Evolutionary conservation across 2,888 invertebrate species (phyloP).

Genomic region (Therioaphis trifolii): DNA sequence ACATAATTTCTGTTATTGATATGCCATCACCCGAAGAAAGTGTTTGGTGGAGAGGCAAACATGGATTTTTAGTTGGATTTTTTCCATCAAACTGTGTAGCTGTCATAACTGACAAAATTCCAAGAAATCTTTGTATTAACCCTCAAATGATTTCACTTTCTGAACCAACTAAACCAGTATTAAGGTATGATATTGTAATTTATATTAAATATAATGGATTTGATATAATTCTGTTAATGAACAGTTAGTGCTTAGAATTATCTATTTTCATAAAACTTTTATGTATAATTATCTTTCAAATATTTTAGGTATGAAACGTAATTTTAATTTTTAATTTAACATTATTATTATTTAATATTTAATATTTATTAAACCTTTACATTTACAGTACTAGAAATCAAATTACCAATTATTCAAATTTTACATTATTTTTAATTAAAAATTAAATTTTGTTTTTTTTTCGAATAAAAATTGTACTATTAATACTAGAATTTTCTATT

Average conservation of each 20-base stretch:
- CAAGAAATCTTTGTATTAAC: slow-evolving; percentile 81
- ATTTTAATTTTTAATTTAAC: too few relatives aligned
- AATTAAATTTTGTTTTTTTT: too few relatives aligned
- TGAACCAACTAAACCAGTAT: slow-evolving; percentile 67
- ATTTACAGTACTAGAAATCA: too few relatives aligned
- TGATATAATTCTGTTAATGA: not conserved
- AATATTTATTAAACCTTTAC: too few relatives aligned
- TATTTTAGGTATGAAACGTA: too few relatives aligned
- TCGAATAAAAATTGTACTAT: too few relatives aligned
- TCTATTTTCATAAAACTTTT: too few relatives aligned
- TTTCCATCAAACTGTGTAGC: slow-evolving; percentile 96
- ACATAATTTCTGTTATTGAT: slow-evolving; percentile 98
- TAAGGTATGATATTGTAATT: slow-evolving; percentile 64
- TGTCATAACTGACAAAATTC: slow-evolving; percentile 94
- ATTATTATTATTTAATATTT: too few relatives aligned
- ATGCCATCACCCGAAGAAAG: slow-evolving; percentile 96
- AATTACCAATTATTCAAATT: too few relatives aligned
- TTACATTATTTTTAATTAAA: too few relatives aligned
- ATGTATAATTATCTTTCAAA: too few relatives aligned
- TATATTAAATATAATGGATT: not conserved
- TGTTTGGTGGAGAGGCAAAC: slow-evolving; percentile 97
- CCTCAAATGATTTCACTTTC: slow-evolving; percentile 66
- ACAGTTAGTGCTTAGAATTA: not conserved
- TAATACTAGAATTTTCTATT: too few relatives aligned
- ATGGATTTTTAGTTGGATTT: slow-evolving; percentile 95